phyloP scores from a whole-genome alignment of 2,888 invertebrate species.

The Tuta absoluta region DNA sequence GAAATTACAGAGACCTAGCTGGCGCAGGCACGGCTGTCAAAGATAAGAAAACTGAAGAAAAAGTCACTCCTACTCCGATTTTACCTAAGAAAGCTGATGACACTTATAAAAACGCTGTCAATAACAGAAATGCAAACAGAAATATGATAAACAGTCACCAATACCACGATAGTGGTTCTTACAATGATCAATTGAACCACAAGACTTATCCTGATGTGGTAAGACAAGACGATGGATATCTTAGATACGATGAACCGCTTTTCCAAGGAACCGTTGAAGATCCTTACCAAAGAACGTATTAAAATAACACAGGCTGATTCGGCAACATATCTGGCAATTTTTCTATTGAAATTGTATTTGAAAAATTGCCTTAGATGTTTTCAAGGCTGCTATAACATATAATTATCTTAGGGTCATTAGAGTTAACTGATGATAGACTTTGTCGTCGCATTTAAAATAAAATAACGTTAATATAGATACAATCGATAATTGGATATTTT shows the following conservation, averaged over 20 bases:
- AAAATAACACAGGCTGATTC: constrained; percentile 31
- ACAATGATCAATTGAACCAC: constrained; percentile 60
- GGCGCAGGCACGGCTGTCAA: constrained; percentile 65
- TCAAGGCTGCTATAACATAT: neutral
- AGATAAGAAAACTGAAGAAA: constrained; percentile 71
- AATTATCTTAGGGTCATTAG: constrained; percentile 33
- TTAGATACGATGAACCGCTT: constrained; percentile 69
- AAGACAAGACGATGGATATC: constrained; percentile 64
- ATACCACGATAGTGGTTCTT: constrained; percentile 65
- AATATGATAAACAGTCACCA: constrained; percentile 74
- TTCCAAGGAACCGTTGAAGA: constrained; percentile 71
- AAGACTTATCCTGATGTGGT: constrained; percentile 65
- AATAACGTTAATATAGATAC: neutral
- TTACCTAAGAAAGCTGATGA: constrained; percentile 67
- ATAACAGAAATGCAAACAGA: constrained; percentile 48
- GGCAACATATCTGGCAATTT: constrained; percentile 45
- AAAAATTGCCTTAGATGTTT: constrained; percentile 47
- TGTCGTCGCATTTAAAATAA: constrained; percentile 5
- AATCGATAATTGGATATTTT: neutral
- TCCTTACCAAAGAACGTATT: constrained; percentile 73
- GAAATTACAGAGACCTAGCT: constrained; percentile 70
- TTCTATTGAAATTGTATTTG: constrained; percentile 41
- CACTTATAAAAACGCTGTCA: constrained; percentile 45
- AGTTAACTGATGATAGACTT: constrained; percentile 50
- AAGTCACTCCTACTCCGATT: constrained; percentile 72